A percentile compares a stretch with the other conserved stretches of the same genome.
Evolutionary conservation across 2,888 invertebrate species (phyloP).

Genomic region (Corbicula japonica): DNA sequence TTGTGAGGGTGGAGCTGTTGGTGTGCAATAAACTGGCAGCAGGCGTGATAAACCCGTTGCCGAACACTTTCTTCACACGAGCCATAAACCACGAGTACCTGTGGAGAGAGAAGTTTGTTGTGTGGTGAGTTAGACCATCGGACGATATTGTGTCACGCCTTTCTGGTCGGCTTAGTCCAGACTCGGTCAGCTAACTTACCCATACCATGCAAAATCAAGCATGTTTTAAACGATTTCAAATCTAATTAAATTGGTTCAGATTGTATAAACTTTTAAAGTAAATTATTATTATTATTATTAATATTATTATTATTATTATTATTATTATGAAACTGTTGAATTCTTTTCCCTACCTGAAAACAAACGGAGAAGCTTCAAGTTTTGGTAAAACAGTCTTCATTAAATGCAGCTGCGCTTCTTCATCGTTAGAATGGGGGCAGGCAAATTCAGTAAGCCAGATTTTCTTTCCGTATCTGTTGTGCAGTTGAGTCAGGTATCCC

Average conservation of each 20-base stretch:
- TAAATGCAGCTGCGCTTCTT: conserved; percentile 47
- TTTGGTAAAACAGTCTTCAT: conserved; percentile 63
- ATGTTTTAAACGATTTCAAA: no score
- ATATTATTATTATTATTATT: no score
- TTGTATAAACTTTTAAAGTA: no score
- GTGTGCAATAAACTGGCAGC: conserved; percentile 52
- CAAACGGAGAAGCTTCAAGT: conserved; percentile 56
- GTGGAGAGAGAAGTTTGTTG: neutral
- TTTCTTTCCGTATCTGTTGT: conserved; percentile 58
- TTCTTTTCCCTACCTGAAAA: conserved; percentile 62
- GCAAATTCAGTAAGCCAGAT: conserved; percentile 72
- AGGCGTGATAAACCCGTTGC: conserved; percentile 23
- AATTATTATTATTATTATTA: no score
- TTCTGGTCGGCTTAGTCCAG: no score
- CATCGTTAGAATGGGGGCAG: conserved; percentile 52
- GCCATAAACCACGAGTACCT: conserved; percentile 61
- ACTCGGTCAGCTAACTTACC: no score
- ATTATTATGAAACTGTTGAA: no score
- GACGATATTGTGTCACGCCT: no score
- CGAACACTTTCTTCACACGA: conserved; percentile 29
- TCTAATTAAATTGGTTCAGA: no score
- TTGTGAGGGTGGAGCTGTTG: conserved; percentile 33
- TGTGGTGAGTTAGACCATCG: no score
- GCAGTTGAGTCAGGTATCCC: conserved; percentile 54
- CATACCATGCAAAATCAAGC: no score